A percentile compares a stretch with the other conserved stretches of the same genome.
These are phyloP conservation scores for Cryptoleucopteryx plumbea DNA, from an alignment of 2,113 vertebrate species.

Conservation along the genomic window DNA sequence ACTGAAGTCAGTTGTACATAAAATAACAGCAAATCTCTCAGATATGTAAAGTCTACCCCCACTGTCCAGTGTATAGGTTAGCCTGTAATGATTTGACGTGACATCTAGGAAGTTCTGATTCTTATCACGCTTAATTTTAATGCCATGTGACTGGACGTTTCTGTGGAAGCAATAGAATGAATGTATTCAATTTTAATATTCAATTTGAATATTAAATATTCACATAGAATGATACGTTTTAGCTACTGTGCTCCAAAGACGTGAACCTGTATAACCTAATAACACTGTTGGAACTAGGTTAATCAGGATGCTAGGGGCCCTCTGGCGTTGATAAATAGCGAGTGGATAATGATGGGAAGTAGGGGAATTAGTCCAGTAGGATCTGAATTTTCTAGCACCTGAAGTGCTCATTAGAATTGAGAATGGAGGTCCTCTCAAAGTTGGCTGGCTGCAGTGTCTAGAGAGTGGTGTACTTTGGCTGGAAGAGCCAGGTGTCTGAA, in stretches of 20 bases:
- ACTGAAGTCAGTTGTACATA: background rate
- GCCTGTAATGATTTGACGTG: background rate
- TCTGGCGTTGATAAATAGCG: background rate
- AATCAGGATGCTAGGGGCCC: background rate
- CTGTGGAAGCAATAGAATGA: background rate
- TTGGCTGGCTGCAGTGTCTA: background rate
- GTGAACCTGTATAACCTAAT: background rate
- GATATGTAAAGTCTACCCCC: background rate
- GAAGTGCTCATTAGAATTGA: background rate
- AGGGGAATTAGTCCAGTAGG: background rate
- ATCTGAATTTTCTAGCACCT: background rate
- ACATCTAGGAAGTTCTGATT: background rate
- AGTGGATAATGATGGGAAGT: background rate
- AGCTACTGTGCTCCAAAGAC: background rate
- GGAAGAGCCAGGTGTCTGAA: background rate
- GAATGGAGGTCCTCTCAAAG: background rate
- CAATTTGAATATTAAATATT: background rate
- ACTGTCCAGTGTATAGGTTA: background rate
- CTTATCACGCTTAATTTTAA: background rate
- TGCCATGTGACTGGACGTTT: background rate
- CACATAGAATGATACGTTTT: background rate
- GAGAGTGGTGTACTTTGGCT: background rate
- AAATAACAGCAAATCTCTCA: background rate
- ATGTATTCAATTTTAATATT: background rate
- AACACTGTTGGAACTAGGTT: background rate